Evolutionary conservation across 1,140 invertebrate genomes (phyloP).

Genomic region (Panagrolaimus sp.): DNA sequence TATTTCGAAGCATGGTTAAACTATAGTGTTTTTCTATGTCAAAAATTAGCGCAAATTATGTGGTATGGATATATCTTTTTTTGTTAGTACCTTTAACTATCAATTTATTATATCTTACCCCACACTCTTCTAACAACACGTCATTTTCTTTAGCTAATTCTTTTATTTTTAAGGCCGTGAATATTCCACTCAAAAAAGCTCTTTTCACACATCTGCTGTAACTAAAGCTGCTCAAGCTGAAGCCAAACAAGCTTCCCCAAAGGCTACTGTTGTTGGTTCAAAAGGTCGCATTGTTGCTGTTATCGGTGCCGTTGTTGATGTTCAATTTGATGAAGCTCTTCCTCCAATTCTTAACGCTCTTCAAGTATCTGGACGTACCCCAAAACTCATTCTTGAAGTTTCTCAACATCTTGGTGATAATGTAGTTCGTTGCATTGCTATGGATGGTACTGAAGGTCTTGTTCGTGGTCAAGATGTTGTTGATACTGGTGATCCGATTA

Average conservation of each 20-base stretch:
- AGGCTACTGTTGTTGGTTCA: slow-evolving; percentile 32
- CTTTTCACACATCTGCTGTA: slow-evolving; percentile 39
- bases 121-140: too few relatives aligned
- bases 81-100: too few relatives aligned
- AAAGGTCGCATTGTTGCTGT: slow-evolving; percentile 72
- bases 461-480: slow-evolving; percentile 80
- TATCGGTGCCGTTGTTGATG: slow-evolving; percentile 98
- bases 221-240: slow-evolving; percentile 38
- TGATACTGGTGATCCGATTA: slow-evolving; percentile 89
- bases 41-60: slow-evolving; percentile 5
- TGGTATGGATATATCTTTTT: too few relatives aligned
- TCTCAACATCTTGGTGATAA: slow-evolving; percentile 87
- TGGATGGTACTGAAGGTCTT: slow-evolving; percentile 97
- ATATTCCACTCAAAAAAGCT: slow-evolving; percentile 24
- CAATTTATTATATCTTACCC: too few relatives aligned
- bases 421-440: slow-evolving; percentile 91
- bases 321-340: slow-evolving; percentile 90
- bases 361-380: slow-evolving; percentile 79
- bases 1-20: not conserved
- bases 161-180: not conserved
- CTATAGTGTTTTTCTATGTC: slow-evolving; percentile 3
- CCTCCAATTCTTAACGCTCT: slow-evolving; percentile 96
- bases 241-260: slow-evolving; percentile 37
- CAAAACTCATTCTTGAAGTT: slow-evolving; percentile 73
- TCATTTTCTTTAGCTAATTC: too few relatives aligned